Conservation (phyloP, 2,797 vertebrate species). For the Euphonia xanthogaster region DNA sequence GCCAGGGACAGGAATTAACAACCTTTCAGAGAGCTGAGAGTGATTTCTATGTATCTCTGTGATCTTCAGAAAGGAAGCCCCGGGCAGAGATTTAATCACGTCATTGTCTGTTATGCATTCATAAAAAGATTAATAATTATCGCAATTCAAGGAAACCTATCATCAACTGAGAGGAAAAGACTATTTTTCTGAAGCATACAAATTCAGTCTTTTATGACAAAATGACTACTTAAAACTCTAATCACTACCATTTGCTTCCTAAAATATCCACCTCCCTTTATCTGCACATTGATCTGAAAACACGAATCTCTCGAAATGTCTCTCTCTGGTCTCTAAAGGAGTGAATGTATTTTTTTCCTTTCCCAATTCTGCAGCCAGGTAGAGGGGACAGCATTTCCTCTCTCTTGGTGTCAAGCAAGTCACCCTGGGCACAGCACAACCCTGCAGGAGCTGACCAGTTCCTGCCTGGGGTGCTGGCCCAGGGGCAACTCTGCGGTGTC, state of each 20-base stretch:
- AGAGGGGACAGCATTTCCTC: not conserved
- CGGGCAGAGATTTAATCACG: constrained; percentile 56
- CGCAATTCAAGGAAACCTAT: constrained; percentile 67
- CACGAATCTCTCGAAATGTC: not conserved
- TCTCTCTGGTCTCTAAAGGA: not conserved
- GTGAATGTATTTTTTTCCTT: not conserved
- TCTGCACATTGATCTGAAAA: constrained; percentile 59
- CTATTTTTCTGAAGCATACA: constrained; percentile 66
- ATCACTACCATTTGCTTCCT: constrained; percentile 74
- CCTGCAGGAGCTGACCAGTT: not conserved
- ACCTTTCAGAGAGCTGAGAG: not conserved
- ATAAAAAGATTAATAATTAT: constrained; percentile 65
- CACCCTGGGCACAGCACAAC: not conserved
- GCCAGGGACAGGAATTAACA: not conserved
- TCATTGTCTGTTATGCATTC: constrained; percentile 59
- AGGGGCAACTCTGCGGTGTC: not conserved
- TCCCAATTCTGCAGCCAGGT: not conserved
- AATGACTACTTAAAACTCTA: constrained; percentile 72
- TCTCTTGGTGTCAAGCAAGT: not conserved
- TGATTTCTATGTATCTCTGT: constrained; percentile 5
- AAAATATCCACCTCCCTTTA: constrained; percentile 65
- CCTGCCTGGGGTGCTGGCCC: not conserved
- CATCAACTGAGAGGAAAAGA: constrained; percentile 72
- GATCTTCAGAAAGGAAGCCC: constrained; percentile 48
- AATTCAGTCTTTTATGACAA: constrained; percentile 69